phyloP scores from a whole-genome alignment of 2,113 vertebrate genomes.

The Apus apus region DNA sequence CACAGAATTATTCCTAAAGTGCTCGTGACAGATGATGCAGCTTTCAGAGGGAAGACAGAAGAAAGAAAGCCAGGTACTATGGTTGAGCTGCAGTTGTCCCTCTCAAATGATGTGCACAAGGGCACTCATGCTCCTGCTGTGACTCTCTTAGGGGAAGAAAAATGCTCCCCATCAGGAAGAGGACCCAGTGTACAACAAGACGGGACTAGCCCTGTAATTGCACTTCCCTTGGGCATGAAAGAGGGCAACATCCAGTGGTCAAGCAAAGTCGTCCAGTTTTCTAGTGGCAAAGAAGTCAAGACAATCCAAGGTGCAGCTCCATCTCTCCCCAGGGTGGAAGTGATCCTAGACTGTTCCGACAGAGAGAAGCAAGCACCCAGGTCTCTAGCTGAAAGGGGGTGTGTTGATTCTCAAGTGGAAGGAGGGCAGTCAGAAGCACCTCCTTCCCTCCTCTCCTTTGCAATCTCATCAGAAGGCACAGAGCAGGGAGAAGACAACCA shows the following conservation, averaged over 20 bases:
- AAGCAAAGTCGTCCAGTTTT: conserved; percentile 73
- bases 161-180: conserved; percentile 34
- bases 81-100: conserved; percentile 88
- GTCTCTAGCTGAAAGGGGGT: conserved; percentile 78
- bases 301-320: conserved; percentile 67
- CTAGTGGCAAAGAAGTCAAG: conserved; percentile 68
- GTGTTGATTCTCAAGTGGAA: conserved; percentile 85
- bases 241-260: conserved; percentile 61
- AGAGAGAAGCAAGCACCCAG: conserved; percentile 76
- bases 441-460: conserved; percentile 87
- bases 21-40: conserved; percentile 19
- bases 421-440: conserved; percentile 86
- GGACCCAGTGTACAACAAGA: conserved; percentile 10
- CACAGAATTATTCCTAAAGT: conserved; percentile 58
- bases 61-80: conserved; percentile 67
- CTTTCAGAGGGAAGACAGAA: conserved; percentile 38
- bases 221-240: conserved; percentile 33
- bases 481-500: conserved; percentile 82
- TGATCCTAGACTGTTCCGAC: conserved; percentile 80
- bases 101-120: conserved; percentile 73
- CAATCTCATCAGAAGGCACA: conserved; percentile 84
- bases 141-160: conserved; percentile 74
- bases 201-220: not conserved
- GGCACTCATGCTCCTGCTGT: conserved; percentile 63
- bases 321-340: conserved; percentile 81